Evolutionary conservation across 2,888 invertebrate species (phyloP).

Genomic region (Copidosoma aretas): DNA sequence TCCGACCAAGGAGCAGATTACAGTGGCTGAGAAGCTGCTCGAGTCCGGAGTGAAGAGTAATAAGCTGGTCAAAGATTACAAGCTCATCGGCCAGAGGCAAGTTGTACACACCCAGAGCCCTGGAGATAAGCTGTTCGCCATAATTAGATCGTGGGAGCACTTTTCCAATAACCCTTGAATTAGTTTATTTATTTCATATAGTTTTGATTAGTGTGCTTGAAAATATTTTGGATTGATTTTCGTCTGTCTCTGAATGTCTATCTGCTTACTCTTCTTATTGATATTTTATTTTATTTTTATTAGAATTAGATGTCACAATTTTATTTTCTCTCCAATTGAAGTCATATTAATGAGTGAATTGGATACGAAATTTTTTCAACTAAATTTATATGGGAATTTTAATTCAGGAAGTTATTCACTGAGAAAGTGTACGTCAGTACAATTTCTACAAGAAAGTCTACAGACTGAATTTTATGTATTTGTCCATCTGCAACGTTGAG

Average conservation of each 20-base stretch:
- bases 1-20: slow-evolving; percentile 51
- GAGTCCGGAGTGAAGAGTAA: slow-evolving; percentile 22
- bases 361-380: no score
- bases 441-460: no score
- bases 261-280: no score
- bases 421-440: no score
- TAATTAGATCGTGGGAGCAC: slow-evolving; percentile 75
- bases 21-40: slow-evolving; percentile 17
- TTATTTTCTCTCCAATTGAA: no score
- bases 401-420: no score
- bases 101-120: slow-evolving; percentile 74
- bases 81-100: slow-evolving; percentile 73
- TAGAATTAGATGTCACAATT: no score
- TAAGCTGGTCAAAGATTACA: slow-evolving; percentile 64
- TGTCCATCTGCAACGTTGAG: no score
- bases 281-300: no score
- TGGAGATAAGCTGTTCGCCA: slow-evolving; percentile 70
- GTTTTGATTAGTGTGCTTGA: slow-evolving; percentile 1
- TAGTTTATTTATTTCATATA: neutral
- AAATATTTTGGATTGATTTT: neutral
- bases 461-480: no score
- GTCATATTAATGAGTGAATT: no score
- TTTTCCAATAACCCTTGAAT: slow-evolving; percentile 57
- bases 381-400: no score
- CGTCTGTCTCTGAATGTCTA: neutral